Base-by-base conservation (phyloP, 2,888 invertebrate species). In the Acronicta leporina region DNA sequence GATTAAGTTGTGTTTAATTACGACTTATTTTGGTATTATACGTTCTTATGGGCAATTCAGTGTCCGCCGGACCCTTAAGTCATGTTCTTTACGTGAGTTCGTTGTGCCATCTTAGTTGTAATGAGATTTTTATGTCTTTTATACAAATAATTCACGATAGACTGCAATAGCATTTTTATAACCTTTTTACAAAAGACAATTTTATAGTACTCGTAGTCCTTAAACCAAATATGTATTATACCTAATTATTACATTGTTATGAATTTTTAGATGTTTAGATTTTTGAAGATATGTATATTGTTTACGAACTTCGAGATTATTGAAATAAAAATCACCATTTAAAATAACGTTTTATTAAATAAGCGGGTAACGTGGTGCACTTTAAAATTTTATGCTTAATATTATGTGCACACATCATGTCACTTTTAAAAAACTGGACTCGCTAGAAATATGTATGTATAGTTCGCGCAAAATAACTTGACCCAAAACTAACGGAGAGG, bases 191-290 rank as follows among this genome's bases (percentile, higher is more conserved):
- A 90, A 92, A 93, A 93, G 92, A 94, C 92, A 92, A 83, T 82
- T 78, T 81, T 82, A 73, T 82, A 54, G 33, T 33, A 63, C 64
- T 67, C 76, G 79, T 91, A 91, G 88, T 90, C 87, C 77, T 80
- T 84, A 87, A 88, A 92, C 92, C 92, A 92, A 92, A 92, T 90
- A 88, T 83, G 80, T 87, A 80, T 81, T 80, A 84, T 74, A n/a
- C n/a, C n/a, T n/a, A 78, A 75, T 81, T 85, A 83, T 81, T 79
- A 80, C 76, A 81, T 87, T 89, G 87, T 89, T 90, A 84, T 83
- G 77, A 85, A 83, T 87, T 90, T 87, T 90, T 90, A 84, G 80
- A 87, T 87, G 80, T 89, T 87, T 86, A 82, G 82, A 64, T 49
- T 71, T 78, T 73, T 80, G 73, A 80, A 68, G 73, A 68, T 80